phyloP scores from a whole-genome alignment of 2,113 vertebrate species.

The Zosterops borbonicus region DNA sequence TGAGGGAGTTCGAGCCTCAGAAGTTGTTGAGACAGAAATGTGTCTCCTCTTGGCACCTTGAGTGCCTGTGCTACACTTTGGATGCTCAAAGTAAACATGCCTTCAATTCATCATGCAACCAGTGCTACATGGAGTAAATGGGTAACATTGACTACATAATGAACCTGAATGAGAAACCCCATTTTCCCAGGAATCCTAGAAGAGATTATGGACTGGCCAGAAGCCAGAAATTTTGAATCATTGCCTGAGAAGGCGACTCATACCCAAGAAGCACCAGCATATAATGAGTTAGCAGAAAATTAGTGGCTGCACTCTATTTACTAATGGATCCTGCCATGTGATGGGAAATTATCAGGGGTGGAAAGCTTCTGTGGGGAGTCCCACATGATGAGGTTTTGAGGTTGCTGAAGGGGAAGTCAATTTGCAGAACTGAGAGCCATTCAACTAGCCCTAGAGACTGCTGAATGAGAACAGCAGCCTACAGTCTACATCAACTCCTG shows the following conservation, averaged over 20 bases:
- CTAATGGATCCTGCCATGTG: no score
- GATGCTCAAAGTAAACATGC: neutral
- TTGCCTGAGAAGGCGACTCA: neutral
- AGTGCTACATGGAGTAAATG: neutral
- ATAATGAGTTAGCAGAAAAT: accelerated
- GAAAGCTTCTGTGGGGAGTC: neutral
- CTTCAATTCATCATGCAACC: neutral
- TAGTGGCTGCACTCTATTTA: no score
- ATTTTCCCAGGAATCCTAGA: neutral
- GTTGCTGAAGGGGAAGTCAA: neutral
- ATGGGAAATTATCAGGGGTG: neutral
- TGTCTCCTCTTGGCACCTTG: neutral
- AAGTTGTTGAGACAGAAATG: neutral
- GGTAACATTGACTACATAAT: neutral
- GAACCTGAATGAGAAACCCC: neutral
- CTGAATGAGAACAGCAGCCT: neutral
- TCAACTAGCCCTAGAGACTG: neutral
- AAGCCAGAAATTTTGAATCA: neutral
- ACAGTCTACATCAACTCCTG: accelerated
- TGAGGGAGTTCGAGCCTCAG: neutral
- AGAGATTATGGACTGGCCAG: neutral
- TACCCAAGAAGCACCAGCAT: neutral
- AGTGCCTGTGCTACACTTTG: neutral
- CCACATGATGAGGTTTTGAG: neutral
- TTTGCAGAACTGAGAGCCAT: neutral